These are phyloP conservation scores for Callaeas wilsoni DNA, from an alignment of 2,113 vertebrate species.

Conservation along the genomic window DNA sequence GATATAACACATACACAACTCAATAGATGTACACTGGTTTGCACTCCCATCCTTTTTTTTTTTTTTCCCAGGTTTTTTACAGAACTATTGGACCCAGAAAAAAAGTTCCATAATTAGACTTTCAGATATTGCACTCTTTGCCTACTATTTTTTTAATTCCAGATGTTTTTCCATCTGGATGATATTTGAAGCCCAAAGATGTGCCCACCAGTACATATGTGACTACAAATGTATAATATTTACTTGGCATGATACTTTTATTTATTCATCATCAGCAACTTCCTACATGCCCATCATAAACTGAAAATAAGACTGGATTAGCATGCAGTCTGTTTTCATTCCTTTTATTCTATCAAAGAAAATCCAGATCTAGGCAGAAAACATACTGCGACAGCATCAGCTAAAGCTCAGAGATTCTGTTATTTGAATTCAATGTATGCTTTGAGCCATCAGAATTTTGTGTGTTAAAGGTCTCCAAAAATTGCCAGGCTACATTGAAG, in stretches of 20 bases:
- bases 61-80: neutral
- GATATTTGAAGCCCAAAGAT: neutral
- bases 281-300: conserved; percentile 1
- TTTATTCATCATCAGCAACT: neutral
- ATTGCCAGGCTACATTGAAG: neutral
- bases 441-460: neutral
- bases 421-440: neutral
- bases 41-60: neutral
- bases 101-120: neutral
- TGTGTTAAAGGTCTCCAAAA: neutral
- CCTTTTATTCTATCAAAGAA: neutral
- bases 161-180: conserved; percentile 31
- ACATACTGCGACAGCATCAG: neutral
- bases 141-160: neutral
- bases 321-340: conserved; percentile 7
- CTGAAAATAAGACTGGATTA: conserved; percentile 6
- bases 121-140: conserved; percentile 1
- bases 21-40: neutral
- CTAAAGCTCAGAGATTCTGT: neutral
- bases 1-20: neutral
- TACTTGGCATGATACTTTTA: conserved; percentile 14
- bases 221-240: conserved; percentile 26
- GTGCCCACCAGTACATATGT: neutral
- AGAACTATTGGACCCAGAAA: neutral
- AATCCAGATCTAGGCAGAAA: conserved; percentile 4